Evolutionary conservation across 2,797 vertebrate genomes (phyloP), one percentile per base, ranked within the genome.

Genomic region (Labroides dimidiatus): DNA sequence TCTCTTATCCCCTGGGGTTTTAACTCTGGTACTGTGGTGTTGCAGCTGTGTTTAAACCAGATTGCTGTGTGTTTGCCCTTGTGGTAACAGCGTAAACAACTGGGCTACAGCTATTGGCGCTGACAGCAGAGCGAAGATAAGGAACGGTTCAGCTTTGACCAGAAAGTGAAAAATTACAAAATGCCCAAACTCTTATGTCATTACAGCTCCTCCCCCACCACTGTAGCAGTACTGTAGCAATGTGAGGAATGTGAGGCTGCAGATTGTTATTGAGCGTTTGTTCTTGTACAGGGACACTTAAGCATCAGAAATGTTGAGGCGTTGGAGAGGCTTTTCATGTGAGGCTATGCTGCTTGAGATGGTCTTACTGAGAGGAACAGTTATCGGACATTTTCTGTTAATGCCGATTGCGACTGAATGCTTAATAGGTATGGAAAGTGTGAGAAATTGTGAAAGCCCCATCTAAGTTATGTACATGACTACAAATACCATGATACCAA

Each of bases 231-330:
- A 13, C 11, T 61, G 36, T 39, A 56, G 51, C 20, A 50, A 41
- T 68, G 41, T 53, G 63, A 71, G 58, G 75, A 79, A 78, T 68
- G 71, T 20, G 0, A 59, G 54, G 64, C 59, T 0, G 27, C 33
- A 17, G 5, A 20, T 6, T 39, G 30, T 16, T 17, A 55, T 66
- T 65, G 37, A 72, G 52, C 51, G 47, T 72, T 71, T 68, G 66
- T 68, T 77, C 62, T 61, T 6, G 21, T 52, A 66, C 45, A 51
- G 24, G 66, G 66, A 56, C 24, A n/a, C 43, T 50, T 11, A 11
- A 67, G 61, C 42, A 45, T 4, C 63, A 54, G 45, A 72, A 69
- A 79, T 53, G 72, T 74, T 57, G 66, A 39, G 47, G 55, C 44
- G 57, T 48, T 63, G 24, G 21, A 48, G 50, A 11, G 30, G 4